phyloP scores from a whole-genome alignment of 2,113 vertebrate genomes.

The Indicator maculatus region DNA sequence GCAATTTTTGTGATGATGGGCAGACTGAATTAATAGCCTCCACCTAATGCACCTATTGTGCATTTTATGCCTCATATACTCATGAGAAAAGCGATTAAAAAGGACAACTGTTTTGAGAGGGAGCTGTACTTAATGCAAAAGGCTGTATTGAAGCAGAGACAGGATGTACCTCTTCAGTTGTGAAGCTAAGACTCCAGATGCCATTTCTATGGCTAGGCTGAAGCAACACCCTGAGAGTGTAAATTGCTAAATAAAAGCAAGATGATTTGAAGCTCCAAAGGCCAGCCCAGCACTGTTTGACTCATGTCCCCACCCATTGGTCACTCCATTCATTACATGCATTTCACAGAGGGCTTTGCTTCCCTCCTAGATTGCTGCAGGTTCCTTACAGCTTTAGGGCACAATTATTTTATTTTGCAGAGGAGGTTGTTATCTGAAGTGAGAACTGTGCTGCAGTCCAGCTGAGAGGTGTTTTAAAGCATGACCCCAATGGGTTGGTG shows the following conservation, averaged over 20 bases:
- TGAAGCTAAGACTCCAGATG: neutral
- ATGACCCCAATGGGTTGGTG: neutral
- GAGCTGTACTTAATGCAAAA: neutral
- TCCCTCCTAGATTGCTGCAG: neutral
- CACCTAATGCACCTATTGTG: neutral
- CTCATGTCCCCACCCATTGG: neutral
- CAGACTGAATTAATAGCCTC: neutral
- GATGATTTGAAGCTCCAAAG: neutral
- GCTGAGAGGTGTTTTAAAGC: neutral
- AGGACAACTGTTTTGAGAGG: neutral
- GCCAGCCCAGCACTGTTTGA: neutral
- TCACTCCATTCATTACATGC: neutral
- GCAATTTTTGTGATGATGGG: neutral
- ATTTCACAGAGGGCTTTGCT: neutral
- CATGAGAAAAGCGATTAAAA: neutral
- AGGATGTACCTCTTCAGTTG: neutral
- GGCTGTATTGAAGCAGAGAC: neutral
- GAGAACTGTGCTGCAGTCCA: neutral
- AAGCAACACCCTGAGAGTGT: neutral
- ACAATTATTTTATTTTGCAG: neutral
- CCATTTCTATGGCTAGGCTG: neutral
- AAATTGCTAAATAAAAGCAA: neutral
- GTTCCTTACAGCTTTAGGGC: rapidly evolving
- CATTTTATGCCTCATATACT: neutral
- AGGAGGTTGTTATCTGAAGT: rapidly evolving